Evolutionary conservation across 2,797 vertebrate species (phyloP), one percentile per base, ranked within the genome.

Genomic region (Sebastes vulpes): DNA sequence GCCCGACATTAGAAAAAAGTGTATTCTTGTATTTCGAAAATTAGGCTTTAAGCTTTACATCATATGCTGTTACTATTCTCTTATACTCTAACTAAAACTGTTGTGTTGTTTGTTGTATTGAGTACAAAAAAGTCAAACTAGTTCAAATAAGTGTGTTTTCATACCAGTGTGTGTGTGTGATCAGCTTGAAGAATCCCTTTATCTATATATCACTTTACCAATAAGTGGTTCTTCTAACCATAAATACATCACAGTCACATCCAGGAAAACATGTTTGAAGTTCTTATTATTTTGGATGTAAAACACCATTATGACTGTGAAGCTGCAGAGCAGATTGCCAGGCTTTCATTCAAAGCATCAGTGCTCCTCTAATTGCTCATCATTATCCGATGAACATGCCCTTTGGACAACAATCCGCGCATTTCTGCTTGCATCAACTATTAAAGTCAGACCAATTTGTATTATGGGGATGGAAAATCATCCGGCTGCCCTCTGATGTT

Each of bases 281-380:
- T 32, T 52, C 31, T 28, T 60, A 35, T 79, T 77, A 59, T 84
- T 79, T 48, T 50, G 23, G 28, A 73, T 9, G 65, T 78, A 81
- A 57, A 26, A 52, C 64, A 11, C 35, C 59, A 71, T 78, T 52
- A 70, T 20, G 42, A 54, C 26, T 54, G 29, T 18, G 70, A 54
- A 21, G 53, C 70, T 67, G 20, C 3, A 10, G 50, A 67, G 23
- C 42, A 67, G 20, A 60, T 57, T 32, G 70, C 70, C 77, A 60
- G 67, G 61, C 71, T 72, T 87, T 77, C 64, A 67, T 72, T 72
- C 46, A 35, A 46, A 73, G 77, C 79, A 77, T 59, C 61, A 48
- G 23, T 21, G 20, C 53, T 14, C 69, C 75, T 83, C 71, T 87
- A 91, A 90, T 83, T 90, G 81, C 73, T 72, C 68, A 67, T 85